Conservation (phyloP, 2,888 invertebrate genomes). For the Scaptodrosophila latifasciaeformis region DNA sequence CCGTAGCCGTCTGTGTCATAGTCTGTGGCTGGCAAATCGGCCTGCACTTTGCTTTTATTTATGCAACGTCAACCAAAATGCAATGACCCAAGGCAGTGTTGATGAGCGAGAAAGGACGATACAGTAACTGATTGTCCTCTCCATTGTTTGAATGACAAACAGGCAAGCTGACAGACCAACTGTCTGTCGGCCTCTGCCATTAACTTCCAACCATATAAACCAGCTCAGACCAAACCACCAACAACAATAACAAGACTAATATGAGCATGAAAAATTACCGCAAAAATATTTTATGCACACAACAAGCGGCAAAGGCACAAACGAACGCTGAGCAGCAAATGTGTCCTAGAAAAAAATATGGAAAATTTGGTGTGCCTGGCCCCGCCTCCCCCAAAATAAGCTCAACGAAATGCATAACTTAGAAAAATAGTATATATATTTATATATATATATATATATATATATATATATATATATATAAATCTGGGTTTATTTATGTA, state of each 20-base stretch:
- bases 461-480: slow-evolving; percentile 18
- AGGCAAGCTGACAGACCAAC: neutral
- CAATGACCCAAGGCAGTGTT: too few species aligned
- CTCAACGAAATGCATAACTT: too few species aligned
- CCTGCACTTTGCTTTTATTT: too few species aligned
- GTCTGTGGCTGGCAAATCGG: too few species aligned
- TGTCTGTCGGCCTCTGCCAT: neutral
- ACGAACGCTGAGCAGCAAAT: neutral
- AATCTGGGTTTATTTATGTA: slow-evolving; percentile 7
- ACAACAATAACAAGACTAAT: slow-evolving; percentile 30
- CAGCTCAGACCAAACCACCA: neutral
- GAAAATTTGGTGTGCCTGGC: too few species aligned
- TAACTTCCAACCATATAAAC: too few species aligned
- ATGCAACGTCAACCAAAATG: too few species aligned
- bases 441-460: slow-evolving; percentile 44
- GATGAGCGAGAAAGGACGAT: too few species aligned
- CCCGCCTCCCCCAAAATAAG: too few species aligned
- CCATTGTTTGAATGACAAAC: slow-evolving; percentile 12
- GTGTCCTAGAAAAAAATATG: slow-evolving; percentile 17
- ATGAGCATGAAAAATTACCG: slow-evolving; percentile 55
- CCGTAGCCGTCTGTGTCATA: too few species aligned
- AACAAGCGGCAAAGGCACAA: slow-evolving; percentile 9
- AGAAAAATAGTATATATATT: too few species aligned
- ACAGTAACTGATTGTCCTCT: too few species aligned
- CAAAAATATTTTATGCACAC: slow-evolving; percentile 40